These are phyloP conservation scores for Amorpha juglandis DNA, from an alignment of 2,888 invertebrate genomes.

Conservation along the genomic window DNA sequence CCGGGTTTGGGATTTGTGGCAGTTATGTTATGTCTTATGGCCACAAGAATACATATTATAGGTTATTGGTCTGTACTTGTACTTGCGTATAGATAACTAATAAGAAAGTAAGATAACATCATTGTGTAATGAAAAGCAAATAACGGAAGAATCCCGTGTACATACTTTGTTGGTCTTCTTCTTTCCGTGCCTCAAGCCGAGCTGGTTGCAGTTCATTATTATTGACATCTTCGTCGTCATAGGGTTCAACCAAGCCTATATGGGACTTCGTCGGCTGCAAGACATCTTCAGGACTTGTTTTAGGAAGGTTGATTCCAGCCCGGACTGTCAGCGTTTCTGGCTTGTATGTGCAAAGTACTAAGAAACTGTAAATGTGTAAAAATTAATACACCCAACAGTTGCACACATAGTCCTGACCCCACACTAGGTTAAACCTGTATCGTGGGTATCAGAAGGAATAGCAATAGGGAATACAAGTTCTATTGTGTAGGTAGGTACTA, in stretches of 20 bases:
- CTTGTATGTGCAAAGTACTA: slow-evolving; percentile 92
- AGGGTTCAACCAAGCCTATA: slow-evolving; percentile 74
- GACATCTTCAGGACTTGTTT: slow-evolving; percentile 81
- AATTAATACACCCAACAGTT: not conserved
- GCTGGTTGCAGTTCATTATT: slow-evolving; percentile 79
- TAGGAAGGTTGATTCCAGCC: slow-evolving; percentile 89
- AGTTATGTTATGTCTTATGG: too few species aligned
- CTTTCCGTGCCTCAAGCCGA: slow-evolving; percentile 72
- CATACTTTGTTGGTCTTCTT: slow-evolving; percentile 67
- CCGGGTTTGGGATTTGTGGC: too few species aligned
- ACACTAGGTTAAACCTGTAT: too few species aligned
- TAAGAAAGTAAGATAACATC: too few species aligned
- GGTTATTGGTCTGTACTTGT: too few species aligned
- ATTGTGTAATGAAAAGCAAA: too few species aligned
- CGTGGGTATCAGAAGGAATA: too few species aligned
- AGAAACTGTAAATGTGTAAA: slow-evolving; percentile 82
- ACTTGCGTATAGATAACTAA: too few species aligned
- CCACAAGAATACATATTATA: too few species aligned
- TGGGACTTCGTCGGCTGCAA: slow-evolving; percentile 71
- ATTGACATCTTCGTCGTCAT: slow-evolving; percentile 67
- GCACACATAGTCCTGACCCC: too few species aligned
- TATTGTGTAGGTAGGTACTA: too few species aligned
- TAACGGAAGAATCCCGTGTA: slow-evolving; percentile 36
- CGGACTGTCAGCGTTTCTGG: slow-evolving; percentile 92
- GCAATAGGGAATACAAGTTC: too few species aligned